These are phyloP conservation scores for Apotomis betuletana DNA, from an alignment of 2,888 invertebrate species.

Conservation along the genomic window DNA sequence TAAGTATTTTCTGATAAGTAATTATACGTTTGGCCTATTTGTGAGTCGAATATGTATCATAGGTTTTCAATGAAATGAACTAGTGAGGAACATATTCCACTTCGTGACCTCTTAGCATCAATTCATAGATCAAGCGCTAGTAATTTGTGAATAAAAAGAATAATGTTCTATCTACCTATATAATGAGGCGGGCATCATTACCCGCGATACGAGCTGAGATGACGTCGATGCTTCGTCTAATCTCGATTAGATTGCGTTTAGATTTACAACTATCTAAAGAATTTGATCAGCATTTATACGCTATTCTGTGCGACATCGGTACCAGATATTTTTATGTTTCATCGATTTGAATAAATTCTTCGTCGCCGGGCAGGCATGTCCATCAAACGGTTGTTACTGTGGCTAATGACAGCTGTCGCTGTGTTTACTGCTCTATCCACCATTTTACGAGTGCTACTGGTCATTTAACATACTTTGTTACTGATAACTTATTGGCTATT, in stretches of 20 bases:
- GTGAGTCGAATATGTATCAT: too few relatives aligned
- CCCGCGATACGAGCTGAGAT: not conserved
- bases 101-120: too few relatives aligned
- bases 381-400: not conserved
- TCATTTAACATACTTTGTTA: not conserved
- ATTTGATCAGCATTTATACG: slow-evolving; percentile 37
- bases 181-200: not conserved
- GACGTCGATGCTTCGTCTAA: not conserved
- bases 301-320: slow-evolving; percentile 29
- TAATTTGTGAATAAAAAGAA: not conserved
- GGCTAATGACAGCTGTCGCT: not conserved
- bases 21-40: too few relatives aligned
- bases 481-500: not conserved
- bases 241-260: slow-evolving; percentile 24
- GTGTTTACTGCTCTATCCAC: slow-evolving; percentile 10
- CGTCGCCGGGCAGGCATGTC: slow-evolving; percentile 3
- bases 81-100: too few relatives aligned
- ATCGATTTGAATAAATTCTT: slow-evolving; percentile 38
- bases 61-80: too few relatives aligned
- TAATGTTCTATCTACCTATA: slow-evolving; percentile 1
- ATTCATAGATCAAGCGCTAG: too few relatives aligned
- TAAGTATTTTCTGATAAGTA: too few relatives aligned
- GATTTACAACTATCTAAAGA: slow-evolving; percentile 36
- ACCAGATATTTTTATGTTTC: slow-evolving; percentile 31
- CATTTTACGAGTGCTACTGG: slow-evolving; percentile 16